Base-by-base conservation (phyloP, 1,140 invertebrate genomes). In the Asbolus verrucosus region DNA sequence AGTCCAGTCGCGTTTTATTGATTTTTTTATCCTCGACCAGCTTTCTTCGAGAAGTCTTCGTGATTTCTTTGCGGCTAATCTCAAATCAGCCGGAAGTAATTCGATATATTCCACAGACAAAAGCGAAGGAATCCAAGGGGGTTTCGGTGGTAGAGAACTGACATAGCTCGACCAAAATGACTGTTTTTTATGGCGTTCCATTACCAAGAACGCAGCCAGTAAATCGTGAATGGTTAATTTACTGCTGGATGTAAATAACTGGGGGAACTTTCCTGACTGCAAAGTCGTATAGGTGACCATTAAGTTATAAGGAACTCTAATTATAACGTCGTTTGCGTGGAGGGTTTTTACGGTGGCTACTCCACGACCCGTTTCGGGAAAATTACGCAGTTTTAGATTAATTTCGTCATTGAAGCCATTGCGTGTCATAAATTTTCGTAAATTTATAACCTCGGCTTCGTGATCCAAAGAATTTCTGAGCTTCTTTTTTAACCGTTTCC, bases 161-260 rank as follows among this genome's bases (percentile, higher is more conserved):
- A 92, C 77, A 73, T 92, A 92, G 9, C 79, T 61, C 69, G 80
- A 73, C 80, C 82, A 84, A 27, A 70, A 65, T 0, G 85, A 86
- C 1, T 76, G 61, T 1, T 73, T 73, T 54, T 85, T 79, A 71
- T 86, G 84, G 31, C 77, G 80, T 73, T 87, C 84, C 50, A 83
- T 82, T 61, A 87, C 74, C 9, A 92, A 72, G 79, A 90, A 92
- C n/a, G 86, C 74, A n/a, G 87, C 80, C 16, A 92, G 73, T 1
- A 88, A 68, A 27, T 84, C 83, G 62, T 88, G 86, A 14, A 85
- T 82, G 46, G 73, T 76, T 73, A 85, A 78, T 78, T 73, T 74
- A 50, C 79, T 70, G 2, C 72, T 65, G 8, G 30, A 27, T 14
- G 67, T 69, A 63, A 83, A 81, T 41, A 82, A 67, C 36, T 71